These are phyloP conservation scores for Drosophila quadrilineata DNA, from an alignment of 1,140 invertebrate genomes.

Conservation along the genomic window DNA sequence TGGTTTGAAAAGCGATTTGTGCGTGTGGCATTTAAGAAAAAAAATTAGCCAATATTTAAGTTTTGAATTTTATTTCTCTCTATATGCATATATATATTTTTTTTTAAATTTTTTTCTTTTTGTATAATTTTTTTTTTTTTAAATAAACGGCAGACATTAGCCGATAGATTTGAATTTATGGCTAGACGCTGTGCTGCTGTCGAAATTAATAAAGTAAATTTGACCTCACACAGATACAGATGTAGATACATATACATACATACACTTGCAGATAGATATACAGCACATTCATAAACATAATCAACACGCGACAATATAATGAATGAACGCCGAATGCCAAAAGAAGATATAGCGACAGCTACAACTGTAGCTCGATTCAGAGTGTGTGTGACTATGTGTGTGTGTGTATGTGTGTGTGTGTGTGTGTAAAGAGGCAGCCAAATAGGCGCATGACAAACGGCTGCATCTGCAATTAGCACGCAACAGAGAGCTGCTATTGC, in stretches of 20 bases:
- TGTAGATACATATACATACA: not conserved
- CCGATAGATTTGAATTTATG: slow-evolving; percentile 66
- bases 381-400: not conserved
- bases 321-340: slow-evolving; percentile 55
- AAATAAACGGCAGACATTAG: slow-evolving; percentile 60
- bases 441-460: slow-evolving; percentile 68
- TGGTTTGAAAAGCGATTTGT: slow-evolving; percentile 27
- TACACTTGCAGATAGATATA: slow-evolving; percentile 23
- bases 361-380: too few relatives aligned
- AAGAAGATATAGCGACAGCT: slow-evolving; percentile 5
- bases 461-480: slow-evolving; percentile 67
- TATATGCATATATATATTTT: too few relatives aligned
- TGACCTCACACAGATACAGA: slow-evolving; percentile 63
- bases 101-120: slow-evolving; percentile 6
- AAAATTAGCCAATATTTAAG: slow-evolving; percentile 61
- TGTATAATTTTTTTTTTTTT: slow-evolving; percentile 25
- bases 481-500: too few relatives aligned
- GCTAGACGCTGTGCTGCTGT: slow-evolving; percentile 38
- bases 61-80: slow-evolving; percentile 63
- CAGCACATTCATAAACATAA: too few relatives aligned
- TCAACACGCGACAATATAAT: slow-evolving; percentile 69
- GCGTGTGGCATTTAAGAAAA: slow-evolving; percentile 38
- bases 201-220: slow-evolving; percentile 79
- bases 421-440: slow-evolving; percentile 10
- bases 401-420: not conserved